Evolutionary conservation across 2,888 invertebrate species (phyloP), one percentile per base, ranked within the genome.

Genomic region (Aporophyla nigra): DNA sequence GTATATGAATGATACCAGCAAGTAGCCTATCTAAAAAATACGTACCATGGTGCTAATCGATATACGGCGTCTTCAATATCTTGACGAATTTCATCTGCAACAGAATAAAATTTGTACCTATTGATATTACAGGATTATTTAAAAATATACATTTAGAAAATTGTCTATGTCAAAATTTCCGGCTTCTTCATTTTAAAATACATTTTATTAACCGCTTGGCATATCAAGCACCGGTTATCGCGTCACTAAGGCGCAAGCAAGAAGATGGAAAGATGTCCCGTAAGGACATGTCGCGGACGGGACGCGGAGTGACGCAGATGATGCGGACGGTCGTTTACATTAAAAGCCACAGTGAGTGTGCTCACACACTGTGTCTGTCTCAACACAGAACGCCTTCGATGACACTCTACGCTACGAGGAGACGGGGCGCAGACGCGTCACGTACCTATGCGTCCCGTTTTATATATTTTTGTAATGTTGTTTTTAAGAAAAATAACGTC

Each of bases 41-140:
- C 91, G 97, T 97, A 98, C 99, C 99, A 99, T 71, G 99, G 99
- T 90, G 99, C 98, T 93, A 99, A 97, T 88, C 99, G 97, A 92
- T 99, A 99, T 0, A 99, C 98, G 9, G 99, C 98, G 96, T 99
- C 99, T 96, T 99, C 99, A 78, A 99, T 98, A 91, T 99, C 99
- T 95, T 99, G 99, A 5, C 99, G 97, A 86, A 99, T 99, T 97
- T 99, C 99, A 97, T 99, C 99, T 99, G 94, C 63, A 97, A 97
- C 86, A 89, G 19, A 85, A 12, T 46, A 5, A 21, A 21, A 40
- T 49, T 61, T 24, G n/a, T 40, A 19, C n/a, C n/a, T n/a, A n/a
- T 6, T 33, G 12, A 46, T 46, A 12, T n/a, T 24, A 40, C 24
- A 70, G 9, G n/a, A 49, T 24, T 14, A 16, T 16, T 24, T 21